These are phyloP conservation scores for Darevskia nairensis DNA, from an alignment of 2,797 vertebrate genomes.

Conservation along the genomic window DNA sequence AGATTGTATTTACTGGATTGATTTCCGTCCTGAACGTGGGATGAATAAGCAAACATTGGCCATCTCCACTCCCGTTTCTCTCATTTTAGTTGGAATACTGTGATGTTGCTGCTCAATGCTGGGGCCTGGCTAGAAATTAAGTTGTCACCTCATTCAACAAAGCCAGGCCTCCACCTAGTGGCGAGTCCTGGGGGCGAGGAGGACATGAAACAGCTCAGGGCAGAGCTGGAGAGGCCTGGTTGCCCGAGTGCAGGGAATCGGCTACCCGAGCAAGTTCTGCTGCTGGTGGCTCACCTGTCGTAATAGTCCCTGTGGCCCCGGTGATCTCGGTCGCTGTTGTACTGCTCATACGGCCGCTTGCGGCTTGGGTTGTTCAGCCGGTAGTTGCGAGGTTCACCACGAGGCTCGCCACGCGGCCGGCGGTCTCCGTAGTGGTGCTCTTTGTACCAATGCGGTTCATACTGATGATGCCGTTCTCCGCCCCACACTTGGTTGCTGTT, in stretches of 20 bases:
- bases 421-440: slow-evolving; percentile 94
- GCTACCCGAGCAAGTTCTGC: too few relatives aligned
- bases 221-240: too few relatives aligned
- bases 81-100: too few relatives aligned
- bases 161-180: not conserved
- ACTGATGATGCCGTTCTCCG: slow-evolving; percentile 92
- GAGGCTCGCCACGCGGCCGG: slow-evolving; percentile 86
- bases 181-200: not conserved
- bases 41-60: too few relatives aligned
- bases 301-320: slow-evolving; percentile 93
- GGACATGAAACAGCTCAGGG: not conserved
- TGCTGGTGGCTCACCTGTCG: slow-evolving; percentile 82
- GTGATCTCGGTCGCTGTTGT: slow-evolving; percentile 94
- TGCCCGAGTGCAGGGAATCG: too few relatives aligned
- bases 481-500: slow-evolving; percentile 92
- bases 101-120: too few relatives aligned
- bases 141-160: not conserved
- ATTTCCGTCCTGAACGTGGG: too few relatives aligned
- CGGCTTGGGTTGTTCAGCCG: slow-evolving; percentile 89
- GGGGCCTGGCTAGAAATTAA: not conserved
- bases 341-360: slow-evolving; percentile 93
- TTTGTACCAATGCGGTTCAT: slow-evolving; percentile 94
- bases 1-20: too few relatives aligned
- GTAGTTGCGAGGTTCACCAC: slow-evolving; percentile 90
- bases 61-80: too few relatives aligned